Evolutionary conservation across 2,113 vertebrate genomes (phyloP).

Genomic region (Cacatua alba): DNA sequence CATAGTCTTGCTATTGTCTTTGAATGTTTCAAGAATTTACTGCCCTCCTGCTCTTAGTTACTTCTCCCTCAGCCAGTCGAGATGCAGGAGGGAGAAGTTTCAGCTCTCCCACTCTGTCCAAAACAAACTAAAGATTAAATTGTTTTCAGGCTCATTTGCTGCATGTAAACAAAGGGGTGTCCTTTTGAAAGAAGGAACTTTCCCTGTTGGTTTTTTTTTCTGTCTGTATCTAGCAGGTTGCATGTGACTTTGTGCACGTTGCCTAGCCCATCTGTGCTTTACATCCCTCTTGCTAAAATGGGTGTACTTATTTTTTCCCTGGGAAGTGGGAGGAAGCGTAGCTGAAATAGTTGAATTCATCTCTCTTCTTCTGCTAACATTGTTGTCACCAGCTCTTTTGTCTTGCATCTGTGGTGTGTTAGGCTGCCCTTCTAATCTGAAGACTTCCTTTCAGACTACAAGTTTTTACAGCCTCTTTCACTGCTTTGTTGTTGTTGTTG

Average conservation of each 20-base stretch:
- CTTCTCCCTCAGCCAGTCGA: background rate
- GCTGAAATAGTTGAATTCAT: background rate
- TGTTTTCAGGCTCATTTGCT: background rate
- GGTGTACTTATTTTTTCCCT: background rate
- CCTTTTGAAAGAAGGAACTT: background rate
- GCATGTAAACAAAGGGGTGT: background rate
- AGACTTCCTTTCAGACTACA: background rate
- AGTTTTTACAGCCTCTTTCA: background rate
- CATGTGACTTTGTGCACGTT: background rate
- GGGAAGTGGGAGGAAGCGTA: fast-evolving
- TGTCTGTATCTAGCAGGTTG: background rate
- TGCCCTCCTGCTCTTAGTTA: background rate
- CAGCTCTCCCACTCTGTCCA: background rate
- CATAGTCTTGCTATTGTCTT: background rate
- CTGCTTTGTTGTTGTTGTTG: background rate
- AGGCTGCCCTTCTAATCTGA: background rate
- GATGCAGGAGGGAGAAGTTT: background rate
- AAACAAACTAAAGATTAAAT: background rate
- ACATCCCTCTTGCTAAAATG: background rate
- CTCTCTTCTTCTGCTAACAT: background rate
- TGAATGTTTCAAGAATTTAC: background rate
- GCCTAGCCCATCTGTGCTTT: fast-evolving
- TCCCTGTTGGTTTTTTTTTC: background rate
- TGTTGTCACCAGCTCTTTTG: background rate
- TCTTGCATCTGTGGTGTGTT: background rate